phyloP scores from a whole-genome alignment of 1,140 invertebrate species.

The Tachypleus tridentatus region DNA sequence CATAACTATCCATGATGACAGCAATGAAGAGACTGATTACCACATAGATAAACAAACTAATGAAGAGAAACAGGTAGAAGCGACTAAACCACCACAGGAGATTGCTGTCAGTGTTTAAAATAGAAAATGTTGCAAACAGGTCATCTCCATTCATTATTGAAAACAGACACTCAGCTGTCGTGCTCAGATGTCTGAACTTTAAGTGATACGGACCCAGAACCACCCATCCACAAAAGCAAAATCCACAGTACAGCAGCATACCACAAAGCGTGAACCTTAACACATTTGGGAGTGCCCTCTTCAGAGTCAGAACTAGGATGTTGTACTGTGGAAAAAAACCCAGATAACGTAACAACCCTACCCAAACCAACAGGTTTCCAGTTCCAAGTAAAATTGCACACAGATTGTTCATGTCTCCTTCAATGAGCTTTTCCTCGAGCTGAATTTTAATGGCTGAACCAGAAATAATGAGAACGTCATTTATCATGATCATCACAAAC shows the following conservation, averaged over 20 bases:
- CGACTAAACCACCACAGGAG: constrained; percentile 92
- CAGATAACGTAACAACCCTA: constrained; percentile 92
- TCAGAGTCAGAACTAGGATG: constrained; percentile 87
- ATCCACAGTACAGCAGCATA: constrained; percentile 59
- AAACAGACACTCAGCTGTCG: constrained; percentile 76
- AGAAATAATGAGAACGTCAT: constrained; percentile 84
- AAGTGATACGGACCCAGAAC: constrained; percentile 96
- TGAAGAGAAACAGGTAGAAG: constrained; percentile 94
- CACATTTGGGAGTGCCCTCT: constrained; percentile 82
- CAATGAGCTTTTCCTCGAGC: constrained; percentile 63
- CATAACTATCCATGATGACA: constrained; percentile 98
- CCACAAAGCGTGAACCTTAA: constrained; percentile 86
- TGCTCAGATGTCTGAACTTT: constrained; percentile 81
- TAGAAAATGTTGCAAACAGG: constrained; percentile 97
- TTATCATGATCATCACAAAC: constrained; percentile 95
- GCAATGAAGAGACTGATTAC: constrained; percentile 96
- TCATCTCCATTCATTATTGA: constrained; percentile 94
- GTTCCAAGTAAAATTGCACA: constrained; percentile 87
- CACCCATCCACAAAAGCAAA: constrained; percentile 96
- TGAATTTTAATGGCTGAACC: constrained; percentile 88
- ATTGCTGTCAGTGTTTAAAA: constrained; percentile 57
- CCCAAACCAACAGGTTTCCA: constrained; percentile 92
- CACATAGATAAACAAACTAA: constrained; percentile 94
- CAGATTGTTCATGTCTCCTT: constrained; percentile 80
- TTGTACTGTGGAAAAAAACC: constrained; percentile 98